Evolutionary conservation across 2,113 vertebrate genomes (phyloP).

Genomic region (Mesoclemmys tuberculata): DNA sequence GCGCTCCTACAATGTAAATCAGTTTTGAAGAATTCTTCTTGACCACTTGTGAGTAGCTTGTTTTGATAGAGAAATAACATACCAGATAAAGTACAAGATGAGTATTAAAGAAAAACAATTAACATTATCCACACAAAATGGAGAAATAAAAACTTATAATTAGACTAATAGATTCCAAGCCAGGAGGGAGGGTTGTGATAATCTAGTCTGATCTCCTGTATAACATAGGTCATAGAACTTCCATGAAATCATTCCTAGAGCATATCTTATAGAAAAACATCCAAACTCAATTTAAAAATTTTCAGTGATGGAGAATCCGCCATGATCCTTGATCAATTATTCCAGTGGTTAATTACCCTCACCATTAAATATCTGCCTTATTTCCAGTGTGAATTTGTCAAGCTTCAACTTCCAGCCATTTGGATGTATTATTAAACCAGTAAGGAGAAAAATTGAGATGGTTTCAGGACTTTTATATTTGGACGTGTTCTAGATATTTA

Average conservation of each 20-base stretch:
- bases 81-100: background rate
- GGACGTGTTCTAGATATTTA: slow-evolving; percentile 16
- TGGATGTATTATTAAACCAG: background rate
- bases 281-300: too few species aligned
- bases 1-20: background rate
- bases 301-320: too few species aligned
- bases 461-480: background rate
- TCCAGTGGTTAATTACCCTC: too few species aligned
- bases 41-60: background rate
- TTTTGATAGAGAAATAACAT: background rate
- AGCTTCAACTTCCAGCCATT: background rate
- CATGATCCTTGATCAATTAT: background rate
- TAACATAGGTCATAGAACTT: background rate
- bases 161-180: background rate
- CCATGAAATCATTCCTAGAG: background rate
- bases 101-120: background rate
- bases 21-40: background rate
- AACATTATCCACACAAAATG: background rate
- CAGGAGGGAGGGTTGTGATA: background rate
- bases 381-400: background rate
- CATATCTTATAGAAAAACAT: background rate
- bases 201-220: background rate
- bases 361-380: background rate
- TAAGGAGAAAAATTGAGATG: slow-evolving; percentile 66
- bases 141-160: slow-evolving; percentile 39